A percentile compares a stretch with the other conserved stretches of the same genome.
phyloP scores from a whole-genome alignment of 2,797 vertebrate species.

The Pangasius larnaudii region DNA sequence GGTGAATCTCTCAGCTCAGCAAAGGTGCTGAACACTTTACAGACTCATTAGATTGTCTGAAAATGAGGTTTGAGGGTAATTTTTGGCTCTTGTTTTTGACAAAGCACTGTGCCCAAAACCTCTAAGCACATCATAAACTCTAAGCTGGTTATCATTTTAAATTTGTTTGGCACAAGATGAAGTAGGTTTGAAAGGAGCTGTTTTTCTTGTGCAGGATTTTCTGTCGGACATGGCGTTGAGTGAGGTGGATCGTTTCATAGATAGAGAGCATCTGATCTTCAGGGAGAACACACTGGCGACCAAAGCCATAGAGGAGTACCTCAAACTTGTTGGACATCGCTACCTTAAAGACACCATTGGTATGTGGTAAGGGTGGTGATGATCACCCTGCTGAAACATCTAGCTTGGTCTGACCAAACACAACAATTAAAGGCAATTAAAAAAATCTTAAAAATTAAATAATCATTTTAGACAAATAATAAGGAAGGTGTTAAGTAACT shows the following conservation, averaged over 20 bases:
- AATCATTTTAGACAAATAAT: not conserved
- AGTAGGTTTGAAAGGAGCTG: conserved; percentile 10
- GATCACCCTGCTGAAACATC: not conserved
- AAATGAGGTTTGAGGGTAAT: not conserved
- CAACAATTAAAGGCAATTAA: not conserved
- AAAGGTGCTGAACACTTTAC: not conserved
- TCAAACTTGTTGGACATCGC: conserved; percentile 97
- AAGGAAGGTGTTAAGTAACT: not conserved
- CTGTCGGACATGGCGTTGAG: conserved; percentile 98
- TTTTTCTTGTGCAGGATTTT: conserved; percentile 83
- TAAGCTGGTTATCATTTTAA: not conserved
- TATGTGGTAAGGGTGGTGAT: conserved; percentile 62
- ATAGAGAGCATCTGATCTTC: conserved; percentile 96
- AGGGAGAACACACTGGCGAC: conserved; percentile 97
- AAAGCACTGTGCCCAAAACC: not conserved
- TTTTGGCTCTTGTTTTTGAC: not conserved
- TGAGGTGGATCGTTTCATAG: conserved; percentile 96
- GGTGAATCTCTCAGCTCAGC: not conserved
- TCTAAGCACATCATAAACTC: not conserved
- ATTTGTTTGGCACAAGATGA: not conserved
- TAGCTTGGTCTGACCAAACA: not conserved
- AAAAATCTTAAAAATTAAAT: not conserved
- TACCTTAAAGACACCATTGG: conserved; percentile 99
- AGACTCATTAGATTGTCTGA: not conserved
- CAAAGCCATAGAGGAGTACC: conserved; percentile 98